Percentiles rank a stretch among this genome's conserved stretches.
These are phyloP conservation scores for Mastomys coucha DNA, from an alignment of 2,113 vertebrate species.

Conservation along the genomic window DNA sequence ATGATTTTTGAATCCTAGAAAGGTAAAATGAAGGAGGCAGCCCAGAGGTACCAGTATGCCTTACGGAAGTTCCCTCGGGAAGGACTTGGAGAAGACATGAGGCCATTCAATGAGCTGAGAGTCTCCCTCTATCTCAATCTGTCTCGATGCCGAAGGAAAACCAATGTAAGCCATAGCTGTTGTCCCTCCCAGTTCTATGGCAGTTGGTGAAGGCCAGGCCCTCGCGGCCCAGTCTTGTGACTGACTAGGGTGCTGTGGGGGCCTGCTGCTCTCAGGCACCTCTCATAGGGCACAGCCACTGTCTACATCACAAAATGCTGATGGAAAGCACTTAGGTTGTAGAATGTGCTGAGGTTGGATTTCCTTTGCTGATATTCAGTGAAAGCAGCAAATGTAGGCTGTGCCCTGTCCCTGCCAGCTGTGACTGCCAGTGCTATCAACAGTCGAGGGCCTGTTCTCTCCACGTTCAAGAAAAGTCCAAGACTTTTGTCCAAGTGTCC, in stretches of 20 bases:
- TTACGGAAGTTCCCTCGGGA: constrained; percentile 98
- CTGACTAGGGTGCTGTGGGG: fast-evolving
- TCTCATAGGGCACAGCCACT: not conserved
- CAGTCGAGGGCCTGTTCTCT: no score
- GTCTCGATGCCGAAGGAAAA: constrained; percentile 98
- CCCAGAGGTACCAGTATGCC: constrained; percentile 98
- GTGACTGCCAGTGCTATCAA: not conserved
- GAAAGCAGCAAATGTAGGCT: not conserved
- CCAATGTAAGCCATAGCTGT: constrained; percentile 91
- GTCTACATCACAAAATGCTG: fast-evolving
- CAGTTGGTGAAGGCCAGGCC: not conserved
- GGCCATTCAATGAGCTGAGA: constrained; percentile 95
- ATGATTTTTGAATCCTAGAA: constrained; percentile 88
- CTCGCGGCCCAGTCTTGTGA: not conserved
- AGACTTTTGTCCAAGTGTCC: not conserved
- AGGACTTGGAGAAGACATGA: constrained; percentile 96
- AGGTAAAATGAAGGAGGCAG: constrained; percentile 99
- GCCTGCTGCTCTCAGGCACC: not conserved
- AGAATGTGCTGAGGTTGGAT: fast-evolving
- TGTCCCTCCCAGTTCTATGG: not conserved
- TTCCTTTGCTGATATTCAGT: not conserved
- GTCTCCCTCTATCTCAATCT: constrained; percentile 97
- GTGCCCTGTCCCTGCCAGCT: no score
- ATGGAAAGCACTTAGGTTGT: not conserved
- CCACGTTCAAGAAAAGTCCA: not conserved